Base-by-base conservation (phyloP, 2,888 invertebrate species). In the Brachyptera risi region DNA sequence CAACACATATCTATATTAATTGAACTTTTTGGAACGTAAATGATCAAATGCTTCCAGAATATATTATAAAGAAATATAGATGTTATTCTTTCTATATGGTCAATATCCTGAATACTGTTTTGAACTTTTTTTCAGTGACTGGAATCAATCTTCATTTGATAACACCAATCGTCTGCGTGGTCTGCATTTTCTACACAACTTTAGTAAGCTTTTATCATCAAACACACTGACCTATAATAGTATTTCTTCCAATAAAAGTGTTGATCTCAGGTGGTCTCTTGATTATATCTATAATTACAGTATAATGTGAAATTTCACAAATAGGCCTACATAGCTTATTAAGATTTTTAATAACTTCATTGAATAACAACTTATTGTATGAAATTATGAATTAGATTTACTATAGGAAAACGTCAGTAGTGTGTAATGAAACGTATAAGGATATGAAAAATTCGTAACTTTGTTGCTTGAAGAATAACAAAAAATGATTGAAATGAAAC, bases 141-240 rank as follows among this genome's bases (percentile, higher is more conserved):
- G 92, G 92, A 26, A 81, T 91, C 63, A 85, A 88, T 68, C 78
- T 92, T 26, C 91, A 92, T 76, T 76, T 88, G 65, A 85, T 91
- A 26, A 87, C 91, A 11, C 84, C 88, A 0, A 80, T 89, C 23
- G 90, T n/a, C n/a, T n/a, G n/a, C n/a, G n/a, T n/a, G n/a, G n/a
- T n/a, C n/a, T n/a, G n/a, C n/a, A n/a, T n/a, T n/a, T n/a, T n/a
- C n/a, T n/a, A n/a, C n/a, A n/a, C n/a, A n/a, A n/a, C n/a, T n/a
- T n/a, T n/a, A n/a, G 90, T 92, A 13, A 92, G 92, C 77, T 94
- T 92, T 67, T 92, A 95, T 76, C 96, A 96, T 75, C 96, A 95
- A 0, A 90, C 92, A 63, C 73, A 92, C 74, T n/a, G n/a, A n/a
- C n/a, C n/a, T n/a, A n/a, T 91, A 91, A 78, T 85, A 87, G 80